Evolutionary conservation across 2,888 invertebrate genomes (phyloP), one percentile per base, ranked within the genome.

Genomic region (Timema cristinae): DNA sequence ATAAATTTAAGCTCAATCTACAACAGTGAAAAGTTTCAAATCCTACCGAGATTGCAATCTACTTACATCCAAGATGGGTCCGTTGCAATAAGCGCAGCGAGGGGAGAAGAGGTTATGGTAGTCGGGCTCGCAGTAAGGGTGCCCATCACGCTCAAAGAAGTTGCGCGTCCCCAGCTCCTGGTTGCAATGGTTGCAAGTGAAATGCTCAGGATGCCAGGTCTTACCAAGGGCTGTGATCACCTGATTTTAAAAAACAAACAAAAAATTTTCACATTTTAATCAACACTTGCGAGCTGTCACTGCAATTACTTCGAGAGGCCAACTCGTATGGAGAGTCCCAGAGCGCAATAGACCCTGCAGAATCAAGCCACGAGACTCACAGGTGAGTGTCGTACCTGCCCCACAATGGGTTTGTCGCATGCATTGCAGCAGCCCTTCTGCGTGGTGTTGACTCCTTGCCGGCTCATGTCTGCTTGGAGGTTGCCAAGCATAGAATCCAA

Each of bases 191-290:
- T 93, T 93, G 86, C 99, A 99, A 74, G 93, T 94, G 85, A 99
- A 99, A 84, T 98, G 98, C 85, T 98, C 98, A 67, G 98, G 97
- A 83, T 99, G 98, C 98, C 98, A 99, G 76, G 98, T 97, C 84
- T 96, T 94, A 71, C 98, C 98, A 82, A 99, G 83, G 32, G 98
- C 98, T 75, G 98, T 98, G 82, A 96, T 95, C 78, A 97, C 93
- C 87, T 90, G 82, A 54, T 32, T 32, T 32, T 32, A 2, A 32
- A 32, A 32, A 77, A 75, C 72, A 67, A 50, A 73, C 70, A 71
- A 76, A 66, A 11, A 71, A 50, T 16, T 69, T 13, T n/a, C 49
- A 66, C 32, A 54, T 50, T 16, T 5, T 11, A 7, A 9, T 67
- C 32, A 71, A 6, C 32, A 32, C 32, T 32, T 32, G 32, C 32